phyloP scores from a whole-genome alignment of 1,140 invertebrate genomes.

The Cydia amplana region DNA sequence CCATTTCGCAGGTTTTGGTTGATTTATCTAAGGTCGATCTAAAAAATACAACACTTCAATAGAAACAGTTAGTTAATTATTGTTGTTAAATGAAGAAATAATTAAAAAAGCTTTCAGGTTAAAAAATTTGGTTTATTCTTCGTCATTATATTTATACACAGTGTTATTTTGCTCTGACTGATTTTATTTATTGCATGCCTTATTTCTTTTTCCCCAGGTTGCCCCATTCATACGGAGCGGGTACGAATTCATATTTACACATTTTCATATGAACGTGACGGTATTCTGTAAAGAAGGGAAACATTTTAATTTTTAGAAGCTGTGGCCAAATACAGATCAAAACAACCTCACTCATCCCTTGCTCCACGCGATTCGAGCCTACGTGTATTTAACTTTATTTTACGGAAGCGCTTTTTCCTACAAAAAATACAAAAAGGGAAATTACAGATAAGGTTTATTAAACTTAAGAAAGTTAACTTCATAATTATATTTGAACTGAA shows the following conservation, averaged over 20 bases:
- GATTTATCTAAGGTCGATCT: no score
- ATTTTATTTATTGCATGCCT: background rate
- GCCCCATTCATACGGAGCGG: conserved; percentile 37
- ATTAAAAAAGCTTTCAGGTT: no score
- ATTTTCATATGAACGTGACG: conserved; percentile 65
- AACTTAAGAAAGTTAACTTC: no score
- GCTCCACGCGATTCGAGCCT: background rate
- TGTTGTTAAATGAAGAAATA: no score
- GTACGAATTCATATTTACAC: conserved; percentile 63
- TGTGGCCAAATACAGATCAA: background rate
- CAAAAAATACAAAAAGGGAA: no score
- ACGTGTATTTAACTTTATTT: background rate
- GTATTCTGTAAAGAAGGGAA: conserved; percentile 58
- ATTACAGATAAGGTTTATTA: no score
- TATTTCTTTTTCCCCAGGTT: conserved; percentile 1
- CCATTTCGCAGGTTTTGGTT: no score
- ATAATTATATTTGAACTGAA: no score
- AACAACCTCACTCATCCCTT: background rate
- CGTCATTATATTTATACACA: background rate
- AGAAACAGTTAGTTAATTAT: no score
- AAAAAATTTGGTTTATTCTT: background rate
- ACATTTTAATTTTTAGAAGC: background rate
- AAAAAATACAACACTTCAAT: no score
- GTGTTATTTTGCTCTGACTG: background rate
- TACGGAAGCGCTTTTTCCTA: no score